Evolutionary conservation across 1,140 invertebrate genomes (phyloP).

Genomic region (Chlorops oryzae): DNA sequence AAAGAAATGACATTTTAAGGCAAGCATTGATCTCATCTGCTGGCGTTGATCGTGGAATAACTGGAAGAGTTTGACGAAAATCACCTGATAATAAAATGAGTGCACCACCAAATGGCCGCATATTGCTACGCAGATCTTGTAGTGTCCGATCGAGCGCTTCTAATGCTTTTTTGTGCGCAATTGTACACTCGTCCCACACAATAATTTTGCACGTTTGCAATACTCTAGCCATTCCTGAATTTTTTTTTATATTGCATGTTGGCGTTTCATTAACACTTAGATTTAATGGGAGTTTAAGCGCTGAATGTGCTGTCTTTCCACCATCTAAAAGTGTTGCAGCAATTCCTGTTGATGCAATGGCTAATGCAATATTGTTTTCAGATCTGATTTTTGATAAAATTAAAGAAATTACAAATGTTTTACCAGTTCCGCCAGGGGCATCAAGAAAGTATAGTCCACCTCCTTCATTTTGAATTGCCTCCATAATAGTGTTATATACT

Average conservation of each 20-base stretch:
- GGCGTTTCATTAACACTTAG: conserved; percentile 2
- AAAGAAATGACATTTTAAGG: conserved; percentile 37
- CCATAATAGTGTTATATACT: conserved; percentile 21
- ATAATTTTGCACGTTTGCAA: conserved; percentile 26
- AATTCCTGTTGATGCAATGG: conserved; percentile 50
- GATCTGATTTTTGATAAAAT: conserved; percentile 35
- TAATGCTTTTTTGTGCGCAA: conserved; percentile 19
- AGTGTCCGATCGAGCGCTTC: conserved; percentile 46
- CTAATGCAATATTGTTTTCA: conserved; percentile 40
- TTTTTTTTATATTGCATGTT: conserved; percentile 30
- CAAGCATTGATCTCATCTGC: conserved; percentile 43
- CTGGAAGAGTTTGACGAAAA: conserved; percentile 51
- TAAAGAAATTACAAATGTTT: conserved; percentile 46
- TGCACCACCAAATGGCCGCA: conserved; percentile 29
- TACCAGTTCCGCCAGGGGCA: conserved; percentile 36
- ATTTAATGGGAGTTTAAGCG: conserved; percentile 11
- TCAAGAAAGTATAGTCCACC: conserved; percentile 30
- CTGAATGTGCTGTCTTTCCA: conserved; percentile 14
- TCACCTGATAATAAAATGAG: conserved; percentile 44
- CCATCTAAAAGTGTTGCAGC: conserved; percentile 10
- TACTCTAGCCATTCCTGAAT: conserved; percentile 31
- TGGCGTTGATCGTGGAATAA: conserved; percentile 44
- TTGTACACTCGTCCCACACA: conserved; percentile 26
- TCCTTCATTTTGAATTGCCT: conserved; percentile 13
- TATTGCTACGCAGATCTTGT: conserved; percentile 36